phyloP scores from a whole-genome alignment of 2,888 invertebrate genomes.

The Rhaphigaster nebulosa region DNA sequence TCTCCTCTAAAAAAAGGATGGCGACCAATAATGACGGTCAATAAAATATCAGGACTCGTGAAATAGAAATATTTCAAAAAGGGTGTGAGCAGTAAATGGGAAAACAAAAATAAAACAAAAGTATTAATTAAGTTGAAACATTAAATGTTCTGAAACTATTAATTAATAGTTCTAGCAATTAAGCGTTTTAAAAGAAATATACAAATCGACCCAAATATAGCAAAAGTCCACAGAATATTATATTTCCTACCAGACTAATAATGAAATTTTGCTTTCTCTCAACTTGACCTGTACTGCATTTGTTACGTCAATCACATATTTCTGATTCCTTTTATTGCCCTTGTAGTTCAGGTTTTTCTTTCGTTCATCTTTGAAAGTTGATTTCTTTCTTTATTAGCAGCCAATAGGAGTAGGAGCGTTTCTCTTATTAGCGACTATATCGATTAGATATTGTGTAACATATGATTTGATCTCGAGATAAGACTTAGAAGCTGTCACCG shows the following conservation, averaged over 20 bases:
- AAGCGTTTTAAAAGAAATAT: background rate
- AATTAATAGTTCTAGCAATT: no score
- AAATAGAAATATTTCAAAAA: no score
- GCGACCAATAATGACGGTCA: no score
- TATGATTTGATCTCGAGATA: background rate
- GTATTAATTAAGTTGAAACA: no score
- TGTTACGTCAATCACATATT: slow-evolving; percentile 4
- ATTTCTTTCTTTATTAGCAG: slow-evolving; percentile 16
- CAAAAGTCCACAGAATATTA: background rate
- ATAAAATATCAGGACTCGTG: no score
- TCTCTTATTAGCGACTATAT: slow-evolving; percentile 21
- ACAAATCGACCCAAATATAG: background rate
- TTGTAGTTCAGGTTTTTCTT: slow-evolving; percentile 31
- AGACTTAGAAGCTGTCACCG: background rate
- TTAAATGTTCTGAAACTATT: no score
- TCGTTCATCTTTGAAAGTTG: slow-evolving; percentile 38
- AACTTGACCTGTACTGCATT: background rate
- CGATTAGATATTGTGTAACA: slow-evolving; percentile 6
- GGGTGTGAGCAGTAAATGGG: no score
- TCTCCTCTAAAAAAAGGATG: no score
- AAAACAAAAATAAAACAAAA: no score
- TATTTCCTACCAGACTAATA: background rate
- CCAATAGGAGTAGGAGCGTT: background rate
- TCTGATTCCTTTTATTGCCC: slow-evolving; percentile 41
- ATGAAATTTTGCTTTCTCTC: background rate